phyloP scores from a whole-genome alignment of 2,113 vertebrate genomes.

The Egretta garzetta region DNA sequence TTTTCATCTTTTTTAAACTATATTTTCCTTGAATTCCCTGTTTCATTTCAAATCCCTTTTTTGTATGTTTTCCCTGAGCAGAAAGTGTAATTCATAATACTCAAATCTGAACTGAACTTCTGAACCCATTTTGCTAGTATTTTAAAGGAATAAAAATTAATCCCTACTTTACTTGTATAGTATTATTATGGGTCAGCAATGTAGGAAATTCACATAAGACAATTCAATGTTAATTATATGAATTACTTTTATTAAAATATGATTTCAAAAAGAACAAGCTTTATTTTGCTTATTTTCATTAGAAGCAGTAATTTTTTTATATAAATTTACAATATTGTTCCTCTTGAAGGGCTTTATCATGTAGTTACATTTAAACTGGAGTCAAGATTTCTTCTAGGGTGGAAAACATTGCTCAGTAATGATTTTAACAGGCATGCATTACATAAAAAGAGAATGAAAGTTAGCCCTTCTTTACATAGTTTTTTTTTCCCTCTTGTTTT shows the following conservation, averaged over 20 bases:
- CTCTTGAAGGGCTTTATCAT: background rate
- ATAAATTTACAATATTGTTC: background rate
- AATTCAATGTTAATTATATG: background rate
- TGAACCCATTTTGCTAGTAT: background rate
- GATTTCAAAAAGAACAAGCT: background rate
- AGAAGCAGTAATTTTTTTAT: background rate
- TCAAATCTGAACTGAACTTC: background rate
- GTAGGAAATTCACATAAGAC: background rate
- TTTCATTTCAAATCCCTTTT: background rate
- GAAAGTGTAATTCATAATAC: background rate
- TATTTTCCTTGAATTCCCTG: background rate
- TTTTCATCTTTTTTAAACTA: background rate
- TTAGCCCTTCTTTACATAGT: background rate
- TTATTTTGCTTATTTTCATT: background rate
- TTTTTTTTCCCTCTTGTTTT: background rate
- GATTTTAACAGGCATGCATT: background rate
- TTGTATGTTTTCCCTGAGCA: background rate
- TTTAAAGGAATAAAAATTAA: background rate
- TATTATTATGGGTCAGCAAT: background rate
- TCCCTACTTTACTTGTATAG: background rate
- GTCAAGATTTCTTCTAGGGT: background rate
- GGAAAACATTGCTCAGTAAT: background rate
- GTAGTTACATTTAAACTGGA: background rate
- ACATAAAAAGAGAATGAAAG: background rate
- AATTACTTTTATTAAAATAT: background rate